Conservation (phyloP, 2,113 vertebrate species). For the Sclerurus mexicanus region DNA sequence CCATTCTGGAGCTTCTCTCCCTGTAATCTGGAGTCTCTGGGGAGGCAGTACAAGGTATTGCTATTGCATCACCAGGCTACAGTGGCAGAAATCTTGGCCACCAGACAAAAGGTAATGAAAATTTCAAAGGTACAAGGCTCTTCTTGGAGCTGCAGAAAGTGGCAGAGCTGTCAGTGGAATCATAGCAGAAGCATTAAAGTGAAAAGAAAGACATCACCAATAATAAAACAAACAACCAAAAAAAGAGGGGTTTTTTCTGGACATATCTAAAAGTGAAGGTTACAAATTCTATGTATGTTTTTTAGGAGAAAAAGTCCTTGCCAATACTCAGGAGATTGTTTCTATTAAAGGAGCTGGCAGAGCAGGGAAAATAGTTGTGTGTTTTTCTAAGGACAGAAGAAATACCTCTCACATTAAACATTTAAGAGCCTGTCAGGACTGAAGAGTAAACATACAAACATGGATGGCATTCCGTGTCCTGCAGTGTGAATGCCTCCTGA, state of each 20-base stretch:
- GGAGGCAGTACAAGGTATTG: background rate
- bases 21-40: background rate
- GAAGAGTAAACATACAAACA: conserved; percentile 31
- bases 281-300: background rate
- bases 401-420: conserved; percentile 31
- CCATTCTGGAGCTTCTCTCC: background rate
- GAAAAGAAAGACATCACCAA: background rate
- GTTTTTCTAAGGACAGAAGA: background rate
- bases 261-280: background rate
- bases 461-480: conserved; percentile 12
- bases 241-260: background rate
- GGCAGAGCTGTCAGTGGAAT: conserved; percentile 32
- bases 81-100: conserved; percentile 25
- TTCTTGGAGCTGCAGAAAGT: conserved; percentile 23
- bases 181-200: conserved; percentile 30
- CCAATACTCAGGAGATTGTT: background rate
- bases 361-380: background rate
- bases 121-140: conserved; percentile 63
- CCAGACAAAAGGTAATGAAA: conserved; percentile 61
- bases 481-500: conserved; percentile 6
- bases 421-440: background rate
- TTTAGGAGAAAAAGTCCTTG: background rate
- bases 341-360: background rate
- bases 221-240: background rate
- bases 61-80: background rate